Evolutionary conservation across 2,113 vertebrate genomes (phyloP).

Genomic region (Thomomys bottae): DNA sequence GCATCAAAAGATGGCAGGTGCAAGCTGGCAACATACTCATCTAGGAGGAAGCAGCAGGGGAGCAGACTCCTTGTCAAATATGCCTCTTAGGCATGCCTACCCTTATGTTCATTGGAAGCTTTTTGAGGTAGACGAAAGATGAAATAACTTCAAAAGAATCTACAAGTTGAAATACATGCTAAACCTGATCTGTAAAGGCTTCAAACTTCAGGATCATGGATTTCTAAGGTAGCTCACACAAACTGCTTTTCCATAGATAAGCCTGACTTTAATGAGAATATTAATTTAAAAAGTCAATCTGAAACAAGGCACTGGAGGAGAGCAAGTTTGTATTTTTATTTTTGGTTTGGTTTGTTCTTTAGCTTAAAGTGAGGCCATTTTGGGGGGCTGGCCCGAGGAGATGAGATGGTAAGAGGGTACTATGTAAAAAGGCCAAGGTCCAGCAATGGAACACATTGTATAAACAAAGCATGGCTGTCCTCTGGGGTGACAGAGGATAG

Average conservation of each 20-base stretch:
- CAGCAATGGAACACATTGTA: neutral
- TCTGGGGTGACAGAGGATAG: neutral
- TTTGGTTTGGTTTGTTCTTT: neutral
- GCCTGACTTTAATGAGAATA: slow-evolving; percentile 26
- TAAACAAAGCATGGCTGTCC: neutral
- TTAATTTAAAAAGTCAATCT: neutral
- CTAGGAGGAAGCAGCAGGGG: slow-evolving; percentile 73
- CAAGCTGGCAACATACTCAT: slow-evolving; percentile 92
- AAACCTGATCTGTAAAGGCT: neutral
- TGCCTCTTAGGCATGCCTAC: neutral
- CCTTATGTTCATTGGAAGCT: neutral
- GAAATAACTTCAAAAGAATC: neutral
- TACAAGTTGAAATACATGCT: slow-evolving; percentile 4
- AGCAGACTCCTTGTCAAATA: neutral
- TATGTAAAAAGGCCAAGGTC: neutral
- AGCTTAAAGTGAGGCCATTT: neutral
- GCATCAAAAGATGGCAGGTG: slow-evolving; percentile 91
- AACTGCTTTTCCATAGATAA: slow-evolving; percentile 14
- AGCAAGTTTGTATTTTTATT: neutral
- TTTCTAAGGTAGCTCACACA: slow-evolving; percentile 29
- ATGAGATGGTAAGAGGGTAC: neutral
- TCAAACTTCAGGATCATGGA: neutral
- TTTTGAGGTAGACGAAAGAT: neutral
- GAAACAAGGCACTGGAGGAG: neutral
- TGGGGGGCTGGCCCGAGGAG: neutral